Percentiles rank a stretch among this genome's conserved stretches.
Evolutionary conservation across 35 echinoderm and acorn worm species (phyloP).

Genomic region (Stichopus chloronotus): DNA sequence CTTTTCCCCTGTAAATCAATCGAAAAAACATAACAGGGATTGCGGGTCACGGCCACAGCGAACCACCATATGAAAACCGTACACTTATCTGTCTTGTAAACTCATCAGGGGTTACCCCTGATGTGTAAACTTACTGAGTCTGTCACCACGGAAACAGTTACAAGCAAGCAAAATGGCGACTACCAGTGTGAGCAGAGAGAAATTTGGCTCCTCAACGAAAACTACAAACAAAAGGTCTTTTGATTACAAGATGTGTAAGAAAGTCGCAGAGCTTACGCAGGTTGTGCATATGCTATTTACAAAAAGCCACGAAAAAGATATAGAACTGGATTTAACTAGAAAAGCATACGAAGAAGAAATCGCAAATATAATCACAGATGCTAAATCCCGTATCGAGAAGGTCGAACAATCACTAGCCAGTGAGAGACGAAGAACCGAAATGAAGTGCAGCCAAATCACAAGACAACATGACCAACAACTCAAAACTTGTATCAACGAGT

Average conservation of each 20-base stretch:
- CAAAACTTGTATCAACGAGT: constrained; percentile 26
- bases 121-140: no score
- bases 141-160: not conserved
- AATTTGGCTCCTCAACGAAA: constrained; percentile 1
- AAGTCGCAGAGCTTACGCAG: constrained; percentile 94
- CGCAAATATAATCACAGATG: constrained; percentile 65
- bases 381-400: constrained; percentile 59
- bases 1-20: no score
- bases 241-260: constrained; percentile 94
- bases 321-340: constrained; percentile 75
- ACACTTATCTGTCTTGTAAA: no score
- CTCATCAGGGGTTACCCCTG: no score
- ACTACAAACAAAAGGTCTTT: constrained; percentile 70
- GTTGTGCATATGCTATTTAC: constrained; percentile 97
- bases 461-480: constrained; percentile 37
- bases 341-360: constrained; percentile 90
- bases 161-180: constrained; percentile 48
- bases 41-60: no score
- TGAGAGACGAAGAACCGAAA: constrained; percentile 58
- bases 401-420: constrained; percentile 39
- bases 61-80: no score
- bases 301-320: constrained; percentile 90
- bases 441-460: not conserved
- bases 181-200: not conserved
- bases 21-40: no score